phyloP scores from a whole-genome alignment of 2,888 invertebrate genomes.

The Cephonodes hylas region DNA sequence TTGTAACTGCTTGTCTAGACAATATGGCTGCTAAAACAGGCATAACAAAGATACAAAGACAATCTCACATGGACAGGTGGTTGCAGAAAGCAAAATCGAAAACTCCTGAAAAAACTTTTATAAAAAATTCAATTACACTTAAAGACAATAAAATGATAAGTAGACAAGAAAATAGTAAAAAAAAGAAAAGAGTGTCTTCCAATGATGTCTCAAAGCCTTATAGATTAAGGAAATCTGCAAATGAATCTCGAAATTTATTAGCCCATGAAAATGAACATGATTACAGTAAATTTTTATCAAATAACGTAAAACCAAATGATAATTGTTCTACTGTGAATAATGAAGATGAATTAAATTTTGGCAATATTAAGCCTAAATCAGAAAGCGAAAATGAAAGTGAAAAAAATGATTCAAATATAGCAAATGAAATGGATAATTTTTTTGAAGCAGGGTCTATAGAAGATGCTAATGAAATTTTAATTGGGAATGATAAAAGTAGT shows the following conservation, averaged over 20 bases:
- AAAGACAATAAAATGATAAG: constrained; percentile 23
- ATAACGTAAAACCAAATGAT: background rate
- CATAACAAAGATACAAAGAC: constrained; percentile 70
- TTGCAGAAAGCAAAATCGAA: constrained; percentile 76
- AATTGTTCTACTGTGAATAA: constrained; percentile 13
- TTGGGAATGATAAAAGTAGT: background rate
- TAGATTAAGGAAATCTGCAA: constrained; percentile 44
- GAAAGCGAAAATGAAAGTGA: constrained; percentile 13
- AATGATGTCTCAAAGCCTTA: constrained; percentile 40
- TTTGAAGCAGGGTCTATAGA: background rate
- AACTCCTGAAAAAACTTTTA: constrained; percentile 67
- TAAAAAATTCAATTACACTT: constrained; percentile 32
- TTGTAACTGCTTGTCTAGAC: constrained; percentile 73
- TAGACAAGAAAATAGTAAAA: constrained; percentile 42
- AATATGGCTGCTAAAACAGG: constrained; percentile 77
- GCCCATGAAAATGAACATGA: constrained; percentile 50
- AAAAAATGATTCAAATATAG: background rate
- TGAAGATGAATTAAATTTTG: constrained; percentile 4
- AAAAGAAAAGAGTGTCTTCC: constrained; percentile 35
- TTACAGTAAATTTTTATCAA: constrained; percentile 34
- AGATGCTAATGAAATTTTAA: background rate
- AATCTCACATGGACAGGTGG: constrained; percentile 78
- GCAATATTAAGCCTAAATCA: constrained; percentile 35
- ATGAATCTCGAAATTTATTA: constrained; percentile 46
- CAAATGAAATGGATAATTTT: background rate